These are phyloP conservation scores for Hofmannophila pseudospretella DNA, from an alignment of 2,888 invertebrate genomes.

Conservation along the genomic window DNA sequence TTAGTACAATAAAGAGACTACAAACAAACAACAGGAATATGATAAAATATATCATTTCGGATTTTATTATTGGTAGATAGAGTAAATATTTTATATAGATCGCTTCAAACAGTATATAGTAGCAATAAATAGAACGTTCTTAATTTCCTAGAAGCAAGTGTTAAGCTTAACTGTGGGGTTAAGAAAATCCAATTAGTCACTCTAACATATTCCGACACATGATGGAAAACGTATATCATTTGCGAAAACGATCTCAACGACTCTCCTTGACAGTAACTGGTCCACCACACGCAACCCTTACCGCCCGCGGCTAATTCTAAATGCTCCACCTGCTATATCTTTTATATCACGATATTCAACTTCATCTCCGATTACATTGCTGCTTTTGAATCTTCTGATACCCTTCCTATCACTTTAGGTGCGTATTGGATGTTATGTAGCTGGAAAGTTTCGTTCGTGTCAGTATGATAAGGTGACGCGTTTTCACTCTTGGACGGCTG, in stretches of 20 bases:
- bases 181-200: slow-evolving; percentile 31
- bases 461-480: slow-evolving; percentile 42
- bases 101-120: too few species aligned
- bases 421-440: slow-evolving; percentile 26
- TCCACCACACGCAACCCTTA: slow-evolving; percentile 65
- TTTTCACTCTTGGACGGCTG: slow-evolving; percentile 59
- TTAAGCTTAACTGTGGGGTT: slow-evolving; percentile 24
- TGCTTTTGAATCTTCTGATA: slow-evolving; percentile 16
- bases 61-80: too few species aligned
- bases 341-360: slow-evolving; percentile 28
- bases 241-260: slow-evolving; percentile 56
- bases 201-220: slow-evolving; percentile 18
- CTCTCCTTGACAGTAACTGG: slow-evolving; percentile 63
- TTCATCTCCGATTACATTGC: slow-evolving; percentile 39
- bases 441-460: slow-evolving; percentile 32
- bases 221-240: slow-evolving; percentile 45
- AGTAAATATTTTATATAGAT: too few species aligned
- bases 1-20: too few species aligned
- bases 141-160: slow-evolving; percentile 26
- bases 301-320: slow-evolving; percentile 57
- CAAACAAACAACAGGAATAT: slow-evolving; percentile 37
- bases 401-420: neutral
- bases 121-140: slow-evolving; percentile 7
- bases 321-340: slow-evolving; percentile 52
- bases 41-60: too few species aligned